Conservation (phyloP, 2,113 vertebrate genomes). For the Tetraodon nigroviridis region DNA sequence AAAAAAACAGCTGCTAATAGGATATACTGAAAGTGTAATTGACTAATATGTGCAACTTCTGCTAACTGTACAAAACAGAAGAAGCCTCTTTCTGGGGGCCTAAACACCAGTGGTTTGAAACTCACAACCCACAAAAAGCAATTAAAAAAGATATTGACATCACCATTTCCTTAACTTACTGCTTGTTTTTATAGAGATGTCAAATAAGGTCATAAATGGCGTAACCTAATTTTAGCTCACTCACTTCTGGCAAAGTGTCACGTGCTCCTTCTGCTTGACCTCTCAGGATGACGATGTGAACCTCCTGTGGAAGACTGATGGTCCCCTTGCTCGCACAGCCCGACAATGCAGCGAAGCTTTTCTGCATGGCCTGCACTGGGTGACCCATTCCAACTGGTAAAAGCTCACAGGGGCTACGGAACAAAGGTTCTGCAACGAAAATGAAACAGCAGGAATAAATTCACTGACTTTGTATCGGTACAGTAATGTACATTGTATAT, state of each 20-base stretch:
- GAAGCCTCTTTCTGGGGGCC: too few species aligned
- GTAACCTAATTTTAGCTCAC: constrained; percentile 7
- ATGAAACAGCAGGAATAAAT: background rate
- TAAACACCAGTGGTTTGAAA: too few species aligned
- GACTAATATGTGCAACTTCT: too few species aligned
- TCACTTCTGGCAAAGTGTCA: constrained; percentile 77
- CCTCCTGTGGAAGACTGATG: constrained; percentile 79
- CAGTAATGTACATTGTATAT: too few species aligned
- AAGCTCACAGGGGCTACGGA: constrained; percentile 77
- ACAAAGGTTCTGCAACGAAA: constrained; percentile 74
- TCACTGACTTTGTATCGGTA: too few species aligned
- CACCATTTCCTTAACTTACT: too few species aligned
- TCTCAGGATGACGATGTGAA: constrained; percentile 90
- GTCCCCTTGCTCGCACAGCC: constrained; percentile 93
- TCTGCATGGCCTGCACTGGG: constrained; percentile 85
- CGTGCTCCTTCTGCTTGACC: constrained; percentile 61
- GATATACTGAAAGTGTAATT: too few species aligned
- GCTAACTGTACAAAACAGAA: too few species aligned
- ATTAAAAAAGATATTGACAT: too few species aligned
- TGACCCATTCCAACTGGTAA: constrained; percentile 81
- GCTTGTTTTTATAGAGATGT: too few species aligned
- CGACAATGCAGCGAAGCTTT: constrained; percentile 85
- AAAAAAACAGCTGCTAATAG: too few species aligned
- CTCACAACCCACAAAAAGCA: too few species aligned
- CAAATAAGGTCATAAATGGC: background rate